Evolutionary conservation across 2,113 vertebrate species (phyloP).

Genomic region (Shinisaurus crocodilurus): DNA sequence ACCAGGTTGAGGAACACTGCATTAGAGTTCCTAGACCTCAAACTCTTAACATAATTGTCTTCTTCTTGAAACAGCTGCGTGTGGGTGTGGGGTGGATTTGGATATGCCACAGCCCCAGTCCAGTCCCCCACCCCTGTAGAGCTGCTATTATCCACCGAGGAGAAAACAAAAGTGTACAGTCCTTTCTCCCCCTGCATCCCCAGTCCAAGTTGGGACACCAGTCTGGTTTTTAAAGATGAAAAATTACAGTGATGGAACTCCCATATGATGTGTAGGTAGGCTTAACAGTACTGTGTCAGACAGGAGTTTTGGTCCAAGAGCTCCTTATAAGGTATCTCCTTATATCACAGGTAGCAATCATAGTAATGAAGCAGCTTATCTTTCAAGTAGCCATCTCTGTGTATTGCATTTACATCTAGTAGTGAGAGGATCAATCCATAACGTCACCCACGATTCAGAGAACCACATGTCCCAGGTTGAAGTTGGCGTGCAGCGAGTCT

Average conservation of each 20-base stretch:
- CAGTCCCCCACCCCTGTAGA: background rate
- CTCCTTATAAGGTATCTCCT: background rate
- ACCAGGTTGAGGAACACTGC: no score
- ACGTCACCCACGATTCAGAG: constrained; percentile 71
- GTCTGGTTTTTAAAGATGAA: background rate
- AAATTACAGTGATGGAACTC: background rate
- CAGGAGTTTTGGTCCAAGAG: no score
- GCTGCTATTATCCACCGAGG: background rate
- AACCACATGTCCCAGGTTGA: constrained; percentile 75
- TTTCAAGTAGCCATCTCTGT: background rate
- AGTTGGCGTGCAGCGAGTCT: constrained; percentile 70
- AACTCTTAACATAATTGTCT: no score
- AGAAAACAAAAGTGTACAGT: background rate
- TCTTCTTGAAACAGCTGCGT: background rate
- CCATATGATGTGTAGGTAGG: background rate
- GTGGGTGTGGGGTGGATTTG: background rate
- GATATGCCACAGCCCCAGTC: no score
- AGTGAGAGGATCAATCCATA: constrained; percentile 80
- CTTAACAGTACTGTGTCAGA: background rate
- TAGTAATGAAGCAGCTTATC: background rate
- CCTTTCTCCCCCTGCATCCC: background rate
- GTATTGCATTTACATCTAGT: constrained; percentile 69
- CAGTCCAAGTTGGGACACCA: background rate
- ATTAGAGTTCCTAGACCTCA: background rate
- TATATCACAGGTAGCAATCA: background rate